phyloP scores from a whole-genome alignment of 2,888 invertebrate genomes.

The Hesperia comma region DNA sequence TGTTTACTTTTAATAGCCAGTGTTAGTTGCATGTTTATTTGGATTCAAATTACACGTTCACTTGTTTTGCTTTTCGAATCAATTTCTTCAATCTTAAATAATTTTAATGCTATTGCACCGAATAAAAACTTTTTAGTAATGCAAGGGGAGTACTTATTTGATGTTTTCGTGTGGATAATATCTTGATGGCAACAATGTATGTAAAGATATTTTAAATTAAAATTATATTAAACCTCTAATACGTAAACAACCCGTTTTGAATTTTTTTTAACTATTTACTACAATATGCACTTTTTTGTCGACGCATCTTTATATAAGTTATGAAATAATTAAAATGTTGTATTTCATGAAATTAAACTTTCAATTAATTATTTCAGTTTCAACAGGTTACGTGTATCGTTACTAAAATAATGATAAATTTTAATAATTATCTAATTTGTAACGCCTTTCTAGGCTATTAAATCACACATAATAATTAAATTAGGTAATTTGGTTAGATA shows the following conservation, averaged over 20 bases:
- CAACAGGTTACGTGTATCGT: no score
- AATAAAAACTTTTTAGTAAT: not conserved
- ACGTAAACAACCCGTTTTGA: no score
- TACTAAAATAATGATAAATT: no score
- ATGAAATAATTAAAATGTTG: no score
- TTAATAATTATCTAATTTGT: no score
- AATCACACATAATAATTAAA: not conserved
- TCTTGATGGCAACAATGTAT: not conserved
- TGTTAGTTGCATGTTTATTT: conserved; percentile 40
- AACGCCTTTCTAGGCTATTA: no score
- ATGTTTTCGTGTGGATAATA: not conserved
- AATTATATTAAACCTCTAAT: not conserved
- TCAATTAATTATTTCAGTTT: no score
- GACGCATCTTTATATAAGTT: no score
- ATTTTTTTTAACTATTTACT: no score
- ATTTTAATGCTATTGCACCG: not conserved
- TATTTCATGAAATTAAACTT: no score
- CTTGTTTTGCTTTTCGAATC: conserved; percentile 10
- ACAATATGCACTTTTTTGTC: no score
- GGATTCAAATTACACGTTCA: conserved; percentile 16
- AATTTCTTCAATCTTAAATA: conserved; percentile 1
- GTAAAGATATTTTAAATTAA: no score
- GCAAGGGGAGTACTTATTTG: not conserved
- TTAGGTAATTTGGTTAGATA: not conserved
- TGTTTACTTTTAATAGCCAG: conserved; percentile 50